phyloP scores from a whole-genome alignment of 2,888 invertebrate species.

The Drosophila atroscutellata region DNA sequence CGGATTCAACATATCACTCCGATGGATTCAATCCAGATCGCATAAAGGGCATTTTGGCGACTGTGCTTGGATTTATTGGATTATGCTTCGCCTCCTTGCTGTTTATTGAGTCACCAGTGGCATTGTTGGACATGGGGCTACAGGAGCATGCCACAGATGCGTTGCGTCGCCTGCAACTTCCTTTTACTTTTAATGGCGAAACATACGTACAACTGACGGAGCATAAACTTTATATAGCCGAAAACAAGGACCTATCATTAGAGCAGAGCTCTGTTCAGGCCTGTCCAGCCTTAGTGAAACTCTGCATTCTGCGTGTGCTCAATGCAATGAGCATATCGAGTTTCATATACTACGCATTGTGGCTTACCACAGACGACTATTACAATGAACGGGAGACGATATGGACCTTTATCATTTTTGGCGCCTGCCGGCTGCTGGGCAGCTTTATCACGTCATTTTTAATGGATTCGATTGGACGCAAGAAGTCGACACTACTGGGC shows the following conservation, averaged over 20 bases:
- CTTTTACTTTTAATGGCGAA: conserved; percentile 38
- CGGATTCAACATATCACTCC: not conserved
- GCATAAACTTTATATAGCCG: conserved; percentile 62
- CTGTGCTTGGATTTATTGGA: conserved; percentile 53
- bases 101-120: conserved; percentile 72
- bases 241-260: conserved; percentile 37
- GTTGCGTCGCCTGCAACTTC: conserved; percentile 63
- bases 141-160: conserved; percentile 64
- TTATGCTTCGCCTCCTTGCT: conserved; percentile 38
- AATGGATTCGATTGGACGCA: conserved; percentile 69
- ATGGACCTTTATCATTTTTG: conserved; percentile 46
- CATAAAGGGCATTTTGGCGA: conserved; percentile 51
- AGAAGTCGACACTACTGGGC: conserved; percentile 47
- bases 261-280: conserved; percentile 36
- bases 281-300: conserved; percentile 58
- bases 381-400: not conserved
- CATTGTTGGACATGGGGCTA: conserved; percentile 45
- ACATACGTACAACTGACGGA: conserved; percentile 61
- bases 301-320: conserved; percentile 64
- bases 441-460: conserved; percentile 27
- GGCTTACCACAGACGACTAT: no score
- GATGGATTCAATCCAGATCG: conserved; percentile 25
- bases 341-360: conserved; percentile 20
- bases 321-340: conserved; percentile 57
- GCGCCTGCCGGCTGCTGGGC: conserved; percentile 56